Evolutionary conservation across 2,113 vertebrate genomes (phyloP).

Genomic region (Synchiropus splendidus): DNA sequence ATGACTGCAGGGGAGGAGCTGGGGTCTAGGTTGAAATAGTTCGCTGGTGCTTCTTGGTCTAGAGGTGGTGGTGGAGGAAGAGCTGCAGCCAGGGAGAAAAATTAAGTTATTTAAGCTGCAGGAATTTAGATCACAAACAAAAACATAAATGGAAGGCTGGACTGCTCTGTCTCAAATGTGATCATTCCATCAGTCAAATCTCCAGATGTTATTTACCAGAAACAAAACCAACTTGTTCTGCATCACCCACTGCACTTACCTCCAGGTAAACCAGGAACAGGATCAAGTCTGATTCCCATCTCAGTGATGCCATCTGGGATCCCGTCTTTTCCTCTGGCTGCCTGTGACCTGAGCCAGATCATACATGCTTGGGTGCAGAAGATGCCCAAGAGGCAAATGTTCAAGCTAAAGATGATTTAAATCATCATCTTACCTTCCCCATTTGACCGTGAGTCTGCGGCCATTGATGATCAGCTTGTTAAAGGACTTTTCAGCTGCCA

Average conservation of each 20-base stretch:
- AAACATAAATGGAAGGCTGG: too few species aligned
- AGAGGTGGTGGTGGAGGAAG: constrained; percentile 82
- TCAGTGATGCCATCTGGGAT: constrained; percentile 81
- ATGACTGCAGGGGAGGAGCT: constrained; percentile 78
- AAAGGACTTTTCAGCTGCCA: constrained; percentile 95
- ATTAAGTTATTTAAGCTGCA: neutral
- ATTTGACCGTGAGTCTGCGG: constrained; percentile 92
- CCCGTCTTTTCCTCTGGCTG: constrained; percentile 86
- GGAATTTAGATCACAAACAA: too few species aligned
- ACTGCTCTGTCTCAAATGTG: too few species aligned
- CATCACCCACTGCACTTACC: constrained; percentile 66
- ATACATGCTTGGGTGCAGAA: neutral
- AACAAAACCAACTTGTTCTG: too few species aligned
- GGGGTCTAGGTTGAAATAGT: constrained; percentile 90
- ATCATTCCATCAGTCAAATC: too few species aligned
- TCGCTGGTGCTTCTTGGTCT: constrained; percentile 84
- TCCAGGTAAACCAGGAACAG: constrained; percentile 88
- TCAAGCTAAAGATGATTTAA: too few species aligned
- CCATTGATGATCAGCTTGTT: constrained; percentile 97
- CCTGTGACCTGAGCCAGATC: constrained; percentile 74
- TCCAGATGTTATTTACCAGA: too few species aligned
- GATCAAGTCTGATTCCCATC: constrained; percentile 85
- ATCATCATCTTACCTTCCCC: constrained; percentile 85
- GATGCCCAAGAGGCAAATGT: too few species aligned
- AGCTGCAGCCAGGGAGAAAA: constrained; percentile 52